phyloP scores from a whole-genome alignment of 1,140 invertebrate genomes.

The Heliconius hermathena region DNA sequence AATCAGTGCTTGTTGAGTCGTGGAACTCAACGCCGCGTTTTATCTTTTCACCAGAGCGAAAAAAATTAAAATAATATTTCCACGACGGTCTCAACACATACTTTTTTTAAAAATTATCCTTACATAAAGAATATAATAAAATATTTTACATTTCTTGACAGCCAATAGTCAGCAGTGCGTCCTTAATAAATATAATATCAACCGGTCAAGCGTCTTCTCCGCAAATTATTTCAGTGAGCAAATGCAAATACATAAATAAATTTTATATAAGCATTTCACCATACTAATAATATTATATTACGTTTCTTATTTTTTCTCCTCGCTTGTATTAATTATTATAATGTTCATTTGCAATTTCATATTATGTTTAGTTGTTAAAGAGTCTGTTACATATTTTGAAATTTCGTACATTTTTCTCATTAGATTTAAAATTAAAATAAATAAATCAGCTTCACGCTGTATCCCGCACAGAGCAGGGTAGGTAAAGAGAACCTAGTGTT shows the following conservation, averaged over 20 bases:
- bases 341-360: constrained; percentile 25
- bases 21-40: too few species aligned
- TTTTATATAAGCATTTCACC: constrained; percentile 45
- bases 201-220: constrained; percentile 76
- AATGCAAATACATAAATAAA: constrained; percentile 42
- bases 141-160: constrained; percentile 57
- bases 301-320: constrained; percentile 19
- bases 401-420: not conserved
- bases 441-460: too few species aligned
- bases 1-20: too few species aligned
- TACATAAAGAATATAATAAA: constrained; percentile 10
- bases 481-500: too few species aligned
- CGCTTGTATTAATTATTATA: constrained; percentile 31
- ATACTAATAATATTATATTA: constrained; percentile 36
- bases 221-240: constrained; percentile 76
- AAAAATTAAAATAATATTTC: too few species aligned
- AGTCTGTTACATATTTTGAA: constrained; percentile 7
- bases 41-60: too few species aligned
- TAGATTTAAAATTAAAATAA: too few species aligned
- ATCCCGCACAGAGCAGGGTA: too few species aligned
- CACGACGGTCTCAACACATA: not conserved
- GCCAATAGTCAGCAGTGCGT: constrained; percentile 76
- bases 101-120: not conserved
- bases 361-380: not conserved
- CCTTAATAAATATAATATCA: constrained; percentile 78